Evolutionary conservation across 2,797 vertebrate species (phyloP).

Genomic region (Bovichtus diacanthus): DNA sequence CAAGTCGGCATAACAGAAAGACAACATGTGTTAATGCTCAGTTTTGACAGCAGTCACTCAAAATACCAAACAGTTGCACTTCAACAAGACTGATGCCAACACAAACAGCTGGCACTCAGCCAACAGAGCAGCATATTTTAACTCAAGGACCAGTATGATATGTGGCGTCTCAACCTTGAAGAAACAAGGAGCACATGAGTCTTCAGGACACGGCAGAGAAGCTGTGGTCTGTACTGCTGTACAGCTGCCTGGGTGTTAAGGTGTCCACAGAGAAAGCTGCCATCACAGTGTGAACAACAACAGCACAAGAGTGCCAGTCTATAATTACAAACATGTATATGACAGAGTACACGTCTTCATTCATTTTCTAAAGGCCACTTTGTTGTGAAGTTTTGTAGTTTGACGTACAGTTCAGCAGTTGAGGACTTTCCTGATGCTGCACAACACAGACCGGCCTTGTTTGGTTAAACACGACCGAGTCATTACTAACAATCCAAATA

Average conservation of each 20-base stretch:
- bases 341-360: neutral
- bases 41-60: constrained; percentile 54
- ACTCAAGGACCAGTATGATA: constrained; percentile 27
- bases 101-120: constrained; percentile 50
- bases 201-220: constrained; percentile 9
- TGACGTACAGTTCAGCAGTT: neutral
- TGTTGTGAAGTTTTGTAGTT: neutral
- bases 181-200: constrained; percentile 32
- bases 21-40: constrained; percentile 45
- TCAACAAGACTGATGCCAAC: constrained; percentile 40
- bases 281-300: constrained; percentile 16
- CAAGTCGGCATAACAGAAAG: constrained; percentile 52
- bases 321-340: neutral
- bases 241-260: neutral
- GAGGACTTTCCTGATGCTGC: neutral
- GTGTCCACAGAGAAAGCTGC: constrained; percentile 28
- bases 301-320: neutral
- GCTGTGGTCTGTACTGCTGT: constrained; percentile 2
- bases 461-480: constrained; percentile 12
- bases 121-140: constrained; percentile 30
- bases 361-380: neutral
- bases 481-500: constrained; percentile 29
- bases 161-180: constrained; percentile 48
- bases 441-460: neutral
- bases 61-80: constrained; percentile 37